phyloP scores from a whole-genome alignment of 2,888 invertebrate genomes.

The Eustalomyia histrio region DNA sequence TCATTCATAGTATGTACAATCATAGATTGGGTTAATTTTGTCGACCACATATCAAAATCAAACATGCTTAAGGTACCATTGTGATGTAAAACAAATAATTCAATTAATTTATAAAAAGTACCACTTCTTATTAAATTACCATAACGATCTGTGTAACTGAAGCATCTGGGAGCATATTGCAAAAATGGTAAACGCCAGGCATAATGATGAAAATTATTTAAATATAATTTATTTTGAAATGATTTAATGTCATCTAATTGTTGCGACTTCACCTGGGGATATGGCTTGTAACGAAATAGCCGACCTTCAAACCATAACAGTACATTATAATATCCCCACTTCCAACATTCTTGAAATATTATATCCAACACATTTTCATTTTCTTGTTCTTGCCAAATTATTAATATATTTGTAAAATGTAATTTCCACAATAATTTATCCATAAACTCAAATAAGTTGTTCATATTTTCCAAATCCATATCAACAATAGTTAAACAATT shows the following conservation, averaged over 20 bases:
- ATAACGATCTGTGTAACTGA: slow-evolving; percentile 23
- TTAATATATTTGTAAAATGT: slow-evolving; percentile 29
- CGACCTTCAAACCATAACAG: slow-evolving; percentile 21
- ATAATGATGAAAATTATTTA: slow-evolving; percentile 38
- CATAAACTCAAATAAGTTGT: slow-evolving; percentile 1
- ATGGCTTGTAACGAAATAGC: slow-evolving; percentile 42
- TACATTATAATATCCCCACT: slow-evolving; percentile 18
- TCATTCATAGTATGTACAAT: neutral
- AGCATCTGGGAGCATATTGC: slow-evolving; percentile 32
- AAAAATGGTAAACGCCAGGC: neutral
- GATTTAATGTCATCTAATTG: neutral
- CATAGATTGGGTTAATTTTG: neutral
- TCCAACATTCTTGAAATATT: slow-evolving; percentile 43
- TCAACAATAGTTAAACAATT: slow-evolving; percentile 35
- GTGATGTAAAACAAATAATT: slow-evolving; percentile 16
- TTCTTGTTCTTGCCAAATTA: slow-evolving; percentile 18
- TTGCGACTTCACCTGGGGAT: neutral
- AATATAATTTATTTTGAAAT: slow-evolving; percentile 11
- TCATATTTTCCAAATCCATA: neutral
- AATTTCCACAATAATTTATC: slow-evolving; percentile 27
- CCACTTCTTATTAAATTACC: slow-evolving; percentile 33
- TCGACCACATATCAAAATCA: slow-evolving; percentile 24
- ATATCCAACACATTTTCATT: neutral
- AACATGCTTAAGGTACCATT: slow-evolving; percentile 32
- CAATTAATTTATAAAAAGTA: slow-evolving; percentile 16